phyloP scores from a whole-genome alignment of 1,140 invertebrate genomes.

The Phymorhynchus buccinoides region DNA sequence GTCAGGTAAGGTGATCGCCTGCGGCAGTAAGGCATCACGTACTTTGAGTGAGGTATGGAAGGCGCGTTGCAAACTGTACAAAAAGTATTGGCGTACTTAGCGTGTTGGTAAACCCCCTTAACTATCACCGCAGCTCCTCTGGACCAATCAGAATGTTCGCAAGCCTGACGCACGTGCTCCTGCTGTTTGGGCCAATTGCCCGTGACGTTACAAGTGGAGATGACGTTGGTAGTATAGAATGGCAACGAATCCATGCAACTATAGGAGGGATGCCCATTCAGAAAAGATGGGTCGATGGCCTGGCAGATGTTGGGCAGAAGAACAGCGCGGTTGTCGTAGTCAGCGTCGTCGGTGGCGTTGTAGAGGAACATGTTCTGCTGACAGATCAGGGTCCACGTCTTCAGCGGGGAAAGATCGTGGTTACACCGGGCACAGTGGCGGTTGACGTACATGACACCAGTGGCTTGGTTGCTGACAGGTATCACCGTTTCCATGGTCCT shows the following conservation, averaged over 20 bases:
- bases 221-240: neutral
- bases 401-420: neutral
- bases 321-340: neutral
- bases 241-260: neutral
- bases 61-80: neutral
- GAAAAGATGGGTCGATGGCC: too few species aligned
- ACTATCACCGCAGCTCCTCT: neutral
- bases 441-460: neutral
- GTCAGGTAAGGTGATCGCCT: too few species aligned
- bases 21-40: neutral
- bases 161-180: neutral
- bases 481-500: neutral
- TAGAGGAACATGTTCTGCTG: constrained; percentile 9
- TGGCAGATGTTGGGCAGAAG: neutral
- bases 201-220: neutral
- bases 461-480: neutral
- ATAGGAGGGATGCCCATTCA: too few species aligned
- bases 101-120: neutral
- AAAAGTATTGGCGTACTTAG: neutral
- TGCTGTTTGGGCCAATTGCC: neutral
- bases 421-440: neutral
- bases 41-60: neutral
- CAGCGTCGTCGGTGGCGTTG: neutral
- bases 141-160: constrained; percentile 4
- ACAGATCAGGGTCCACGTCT: neutral